phyloP scores from a whole-genome alignment of 1,140 invertebrate species.

The Diachasma alloeum region DNA sequence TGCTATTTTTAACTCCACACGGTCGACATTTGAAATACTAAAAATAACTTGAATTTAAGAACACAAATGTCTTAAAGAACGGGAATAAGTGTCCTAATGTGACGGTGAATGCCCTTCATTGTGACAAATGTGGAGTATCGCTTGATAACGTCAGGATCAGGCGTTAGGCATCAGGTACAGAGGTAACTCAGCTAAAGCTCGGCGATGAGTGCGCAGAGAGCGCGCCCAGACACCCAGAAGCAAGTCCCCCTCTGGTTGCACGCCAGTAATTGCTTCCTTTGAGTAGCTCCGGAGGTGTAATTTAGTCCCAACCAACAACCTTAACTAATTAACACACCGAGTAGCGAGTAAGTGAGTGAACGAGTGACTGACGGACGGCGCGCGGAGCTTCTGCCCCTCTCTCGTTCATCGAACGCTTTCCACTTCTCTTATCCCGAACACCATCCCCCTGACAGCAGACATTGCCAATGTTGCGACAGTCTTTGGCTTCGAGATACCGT shows the following conservation, averaged over 20 bases:
- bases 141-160: background rate
- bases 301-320: constrained; percentile 65
- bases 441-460: background rate
- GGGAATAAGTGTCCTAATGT: too few species aligned
- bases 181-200: background rate
- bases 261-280: constrained; percentile 66
- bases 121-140: background rate
- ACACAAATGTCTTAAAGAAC: too few species aligned
- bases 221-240: background rate
- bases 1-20: too few species aligned
- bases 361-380: constrained; percentile 36
- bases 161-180: background rate
- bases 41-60: too few species aligned
- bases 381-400: constrained; percentile 11
- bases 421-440: background rate
- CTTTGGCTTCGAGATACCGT: background rate
- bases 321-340: constrained; percentile 66
- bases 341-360: constrained; percentile 46
- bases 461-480: constrained; percentile 5
- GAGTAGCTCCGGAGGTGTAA: constrained; percentile 65
- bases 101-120: too few species aligned
- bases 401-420: constrained; percentile 13
- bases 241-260: constrained; percentile 54
- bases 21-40: too few species aligned
- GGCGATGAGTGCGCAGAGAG: background rate